Percentiles rank a stretch among this genome's conserved stretches.
These are phyloP conservation scores for Germaria angustata DNA, from an alignment of 2,888 invertebrate species.

Conservation along the genomic window DNA sequence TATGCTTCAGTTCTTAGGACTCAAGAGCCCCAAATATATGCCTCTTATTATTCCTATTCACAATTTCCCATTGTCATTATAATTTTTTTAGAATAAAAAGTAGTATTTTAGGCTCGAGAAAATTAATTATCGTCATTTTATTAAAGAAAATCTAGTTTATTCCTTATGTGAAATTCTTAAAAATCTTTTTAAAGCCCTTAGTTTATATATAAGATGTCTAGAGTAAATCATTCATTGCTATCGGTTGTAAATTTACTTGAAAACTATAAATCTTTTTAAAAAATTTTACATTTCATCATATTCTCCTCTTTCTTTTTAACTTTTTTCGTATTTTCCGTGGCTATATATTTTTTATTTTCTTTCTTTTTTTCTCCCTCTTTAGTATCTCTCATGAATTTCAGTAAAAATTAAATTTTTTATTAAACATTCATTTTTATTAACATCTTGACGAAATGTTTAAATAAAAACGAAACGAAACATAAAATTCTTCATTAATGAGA, in stretches of 20 bases:
- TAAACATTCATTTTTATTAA: conserved; percentile 41
- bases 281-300: conserved; percentile 12
- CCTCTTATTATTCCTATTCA: neutral
- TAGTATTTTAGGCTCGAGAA: conserved; percentile 23
- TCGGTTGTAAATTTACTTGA: neutral
- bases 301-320: conserved; percentile 30
- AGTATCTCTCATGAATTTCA: conserved; percentile 78
- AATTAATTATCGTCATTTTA: neutral
- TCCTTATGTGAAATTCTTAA: too few species aligned
- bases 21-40: neutral
- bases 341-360: conserved; percentile 27
- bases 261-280: neutral
- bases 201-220: too few species aligned
- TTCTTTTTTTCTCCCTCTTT: conserved; percentile 65
- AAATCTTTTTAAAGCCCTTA: too few species aligned
- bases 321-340: conserved; percentile 36
- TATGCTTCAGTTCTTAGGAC: conserved; percentile 9
- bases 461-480: neutral
- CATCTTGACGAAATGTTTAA: conserved; percentile 41
- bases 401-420: conserved; percentile 78
- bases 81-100: neutral
- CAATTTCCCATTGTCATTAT: neutral
- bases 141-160: too few species aligned
- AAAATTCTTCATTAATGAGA: conserved; percentile 28
- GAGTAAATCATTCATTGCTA: too few species aligned